A percentile compares a stretch with the other conserved stretches of the same genome.
Evolutionary conservation across 1,140 invertebrate species (phyloP).

Genomic region (Drosophila sp.): DNA sequence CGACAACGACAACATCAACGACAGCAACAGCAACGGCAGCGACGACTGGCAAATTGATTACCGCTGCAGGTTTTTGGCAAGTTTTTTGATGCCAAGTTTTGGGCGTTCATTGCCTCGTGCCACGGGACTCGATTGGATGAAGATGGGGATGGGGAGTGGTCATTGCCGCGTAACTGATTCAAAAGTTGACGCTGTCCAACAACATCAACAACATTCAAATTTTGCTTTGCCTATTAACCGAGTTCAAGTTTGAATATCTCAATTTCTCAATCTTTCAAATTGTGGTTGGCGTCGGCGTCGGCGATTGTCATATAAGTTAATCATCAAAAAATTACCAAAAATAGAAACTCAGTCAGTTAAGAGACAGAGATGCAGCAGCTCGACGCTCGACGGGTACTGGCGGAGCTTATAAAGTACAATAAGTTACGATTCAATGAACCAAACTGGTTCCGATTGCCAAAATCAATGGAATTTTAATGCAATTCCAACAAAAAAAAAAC

Average conservation of each 20-base stretch:
- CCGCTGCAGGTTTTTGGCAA: constrained; percentile 74
- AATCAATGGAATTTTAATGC: background rate
- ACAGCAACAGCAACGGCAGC: constrained; percentile 13
- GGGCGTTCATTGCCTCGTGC: constrained; percentile 70
- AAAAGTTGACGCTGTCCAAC: constrained; percentile 33
- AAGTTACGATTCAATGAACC: constrained; percentile 35
- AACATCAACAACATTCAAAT: constrained; percentile 54
- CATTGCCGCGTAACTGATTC: constrained; percentile 59
- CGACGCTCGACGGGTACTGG: constrained; percentile 8
- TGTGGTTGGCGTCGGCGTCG: constrained; percentile 38
- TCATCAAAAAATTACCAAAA: constrained; percentile 27
- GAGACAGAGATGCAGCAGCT: constrained; percentile 29
- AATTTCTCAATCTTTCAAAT: constrained; percentile 67
- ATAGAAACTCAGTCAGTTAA: constrained; percentile 17
- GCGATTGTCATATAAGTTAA: constrained; percentile 51
- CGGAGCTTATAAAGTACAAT: constrained; percentile 41
- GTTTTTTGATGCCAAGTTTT: constrained; percentile 43
- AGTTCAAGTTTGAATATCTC: constrained; percentile 78
- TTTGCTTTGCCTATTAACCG: constrained; percentile 78
- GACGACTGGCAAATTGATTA: constrained; percentile 70
- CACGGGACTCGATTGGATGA: constrained; percentile 20
- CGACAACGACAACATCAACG: too few relatives aligned
- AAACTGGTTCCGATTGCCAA: constrained; percentile 36
- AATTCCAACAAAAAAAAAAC: background rate
- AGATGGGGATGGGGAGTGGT: constrained; percentile 35